Evolutionary conservation across 2,888 invertebrate species (phyloP).

Genomic region (Yponomeuta cagnagella): DNA sequence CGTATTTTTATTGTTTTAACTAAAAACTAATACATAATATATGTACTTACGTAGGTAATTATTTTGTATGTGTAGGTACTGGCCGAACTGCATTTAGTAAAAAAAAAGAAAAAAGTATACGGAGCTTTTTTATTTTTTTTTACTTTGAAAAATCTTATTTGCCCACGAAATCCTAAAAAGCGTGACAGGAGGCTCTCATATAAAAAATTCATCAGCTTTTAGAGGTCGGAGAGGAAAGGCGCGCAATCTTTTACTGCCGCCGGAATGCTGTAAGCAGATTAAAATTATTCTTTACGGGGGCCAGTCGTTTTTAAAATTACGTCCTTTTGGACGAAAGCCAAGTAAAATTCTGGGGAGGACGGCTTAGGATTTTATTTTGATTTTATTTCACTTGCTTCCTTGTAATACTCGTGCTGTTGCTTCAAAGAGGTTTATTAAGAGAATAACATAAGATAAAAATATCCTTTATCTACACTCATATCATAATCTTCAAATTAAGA

Average conservation of each 20-base stretch:
- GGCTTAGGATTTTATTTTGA: not conserved
- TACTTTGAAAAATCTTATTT: too few species aligned
- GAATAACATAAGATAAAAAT: too few species aligned
- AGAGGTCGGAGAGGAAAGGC: not conserved
- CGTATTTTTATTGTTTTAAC: too few species aligned
- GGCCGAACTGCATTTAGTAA: too few species aligned
- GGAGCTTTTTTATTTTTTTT: too few species aligned
- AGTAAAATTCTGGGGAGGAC: not conserved
- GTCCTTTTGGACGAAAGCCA: not conserved
- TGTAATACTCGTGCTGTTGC: not conserved
- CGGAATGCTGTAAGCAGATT: slow-evolving; percentile 4
- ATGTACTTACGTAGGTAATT: too few species aligned
- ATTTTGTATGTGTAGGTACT: too few species aligned
- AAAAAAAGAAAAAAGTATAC: too few species aligned
- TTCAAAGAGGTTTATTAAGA: not conserved
- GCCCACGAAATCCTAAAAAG: not conserved
- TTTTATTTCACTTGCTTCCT: not conserved
- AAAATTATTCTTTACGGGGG: slow-evolving; percentile 5
- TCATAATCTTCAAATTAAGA: too few species aligned
- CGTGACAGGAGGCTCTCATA: not conserved
- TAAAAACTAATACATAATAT: too few species aligned
- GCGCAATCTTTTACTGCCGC: not conserved
- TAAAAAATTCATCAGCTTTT: slow-evolving; percentile 6
- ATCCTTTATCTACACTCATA: too few species aligned
- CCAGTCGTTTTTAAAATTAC: not conserved